phyloP scores from a whole-genome alignment of 2,888 invertebrate species.

The Dryadula phaetusa region DNA sequence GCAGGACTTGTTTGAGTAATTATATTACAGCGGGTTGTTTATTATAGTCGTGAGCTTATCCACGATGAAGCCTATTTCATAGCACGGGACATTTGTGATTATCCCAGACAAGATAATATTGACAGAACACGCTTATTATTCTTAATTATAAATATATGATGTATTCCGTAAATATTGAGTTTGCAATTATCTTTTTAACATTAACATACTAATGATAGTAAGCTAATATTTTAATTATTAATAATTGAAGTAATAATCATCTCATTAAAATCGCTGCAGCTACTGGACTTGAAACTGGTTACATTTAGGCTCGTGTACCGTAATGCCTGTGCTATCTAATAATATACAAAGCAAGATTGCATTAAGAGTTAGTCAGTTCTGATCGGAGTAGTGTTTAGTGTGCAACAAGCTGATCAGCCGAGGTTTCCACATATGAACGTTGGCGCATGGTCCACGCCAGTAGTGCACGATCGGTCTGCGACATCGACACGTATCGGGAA shows the following conservation, averaged over 20 bases:
- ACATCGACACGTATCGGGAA: conserved; percentile 64
- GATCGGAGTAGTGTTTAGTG: conserved; percentile 25
- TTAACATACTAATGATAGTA: not conserved
- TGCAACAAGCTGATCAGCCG: conserved; percentile 51
- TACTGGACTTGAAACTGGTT: conserved; percentile 20
- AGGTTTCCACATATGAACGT: conserved; percentile 72
- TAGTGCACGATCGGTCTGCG: conserved; percentile 72
- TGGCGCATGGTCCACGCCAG: conserved; percentile 67
- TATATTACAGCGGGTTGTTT: conserved; percentile 36
- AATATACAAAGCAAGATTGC: conserved; percentile 36
- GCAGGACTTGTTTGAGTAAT: conserved; percentile 33
- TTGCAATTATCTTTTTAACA: not conserved
- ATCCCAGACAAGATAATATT: conserved; percentile 20
- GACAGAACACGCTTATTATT: conserved; percentile 10
- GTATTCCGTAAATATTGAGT: not conserved
- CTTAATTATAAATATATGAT: not conserved
- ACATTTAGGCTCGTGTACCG: conserved; percentile 22
- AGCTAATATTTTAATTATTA: not conserved
- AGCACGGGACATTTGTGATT: conserved; percentile 22
- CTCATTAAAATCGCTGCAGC: conserved; percentile 10
- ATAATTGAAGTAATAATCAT: conserved; percentile 7
- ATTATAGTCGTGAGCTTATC: conserved; percentile 34
- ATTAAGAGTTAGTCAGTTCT: conserved; percentile 37
- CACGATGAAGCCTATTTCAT: conserved; percentile 25
- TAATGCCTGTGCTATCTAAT: conserved; percentile 23